phyloP scores from a whole-genome alignment of 2,113 vertebrate species.

The Oncorhynchus nerka region DNA sequence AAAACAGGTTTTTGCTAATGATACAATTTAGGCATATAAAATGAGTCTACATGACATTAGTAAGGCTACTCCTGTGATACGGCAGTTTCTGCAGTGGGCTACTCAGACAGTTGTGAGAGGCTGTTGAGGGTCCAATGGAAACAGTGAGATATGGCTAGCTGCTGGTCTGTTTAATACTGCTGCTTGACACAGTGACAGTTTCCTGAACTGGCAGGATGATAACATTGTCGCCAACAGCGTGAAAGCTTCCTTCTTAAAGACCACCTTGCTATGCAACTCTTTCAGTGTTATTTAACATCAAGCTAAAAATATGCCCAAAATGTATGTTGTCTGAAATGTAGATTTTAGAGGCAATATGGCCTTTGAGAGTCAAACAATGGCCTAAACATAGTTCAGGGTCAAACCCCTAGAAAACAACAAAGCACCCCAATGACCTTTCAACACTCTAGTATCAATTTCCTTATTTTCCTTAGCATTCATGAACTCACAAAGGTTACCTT shows the following conservation, averaged over 20 bases:
- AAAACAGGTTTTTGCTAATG: too few species aligned
- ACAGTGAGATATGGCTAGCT: conserved; percentile 17
- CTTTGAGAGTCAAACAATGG: conserved; percentile 39
- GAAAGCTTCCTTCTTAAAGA: conserved; percentile 31
- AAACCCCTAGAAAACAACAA: conserved; percentile 24
- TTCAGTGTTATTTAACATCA: conserved; percentile 21
- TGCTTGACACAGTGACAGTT: conserved; percentile 20
- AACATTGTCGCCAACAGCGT: conserved; percentile 53
- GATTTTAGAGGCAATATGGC: conserved; percentile 37
- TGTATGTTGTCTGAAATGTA: not conserved
- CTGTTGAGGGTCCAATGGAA: conserved; percentile 23
- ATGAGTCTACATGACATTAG: too few species aligned
- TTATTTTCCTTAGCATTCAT: conserved; percentile 39
- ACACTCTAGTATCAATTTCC: conserved; percentile 24
- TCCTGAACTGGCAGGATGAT: conserved; percentile 50
- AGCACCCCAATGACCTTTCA: conserved; percentile 25
- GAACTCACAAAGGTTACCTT: conserved; percentile 3
- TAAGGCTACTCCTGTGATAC: not conserved
- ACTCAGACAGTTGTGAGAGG: not conserved
- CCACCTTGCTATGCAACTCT: conserved; percentile 22
- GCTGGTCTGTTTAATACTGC: conserved; percentile 41
- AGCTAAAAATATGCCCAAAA: conserved; percentile 35
- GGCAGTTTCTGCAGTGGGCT: not conserved
- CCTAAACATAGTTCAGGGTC: conserved; percentile 27
- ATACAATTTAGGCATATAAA: too few species aligned